A percentile compares a stretch with the other conserved stretches of the same genome.
Evolutionary conservation across 2,888 invertebrate genomes (phyloP).

Genomic region (Lysandra bellargus): DNA sequence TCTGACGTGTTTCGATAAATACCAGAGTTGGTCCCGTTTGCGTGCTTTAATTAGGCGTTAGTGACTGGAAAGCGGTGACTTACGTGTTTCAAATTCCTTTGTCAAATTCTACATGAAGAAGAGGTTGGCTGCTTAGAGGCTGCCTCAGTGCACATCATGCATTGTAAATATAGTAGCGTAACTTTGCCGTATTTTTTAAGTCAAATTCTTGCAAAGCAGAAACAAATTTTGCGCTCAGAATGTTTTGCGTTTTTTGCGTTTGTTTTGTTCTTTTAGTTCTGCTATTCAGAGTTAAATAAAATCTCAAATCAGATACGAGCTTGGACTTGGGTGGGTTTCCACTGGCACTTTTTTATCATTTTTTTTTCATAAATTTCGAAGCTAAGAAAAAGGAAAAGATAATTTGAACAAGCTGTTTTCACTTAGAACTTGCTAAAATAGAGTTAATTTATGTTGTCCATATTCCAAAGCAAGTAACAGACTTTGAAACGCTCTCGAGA

Average conservation of each 20-base stretch:
- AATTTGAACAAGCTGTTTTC: neutral
- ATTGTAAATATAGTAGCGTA: no score
- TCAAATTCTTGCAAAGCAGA: no score
- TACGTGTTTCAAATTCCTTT: neutral
- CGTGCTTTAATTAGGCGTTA: neutral
- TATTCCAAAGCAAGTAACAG: neutral
- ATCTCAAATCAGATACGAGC: neutral
- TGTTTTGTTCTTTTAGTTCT: neutral
- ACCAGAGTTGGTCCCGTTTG: neutral
- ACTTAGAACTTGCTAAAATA: neutral
- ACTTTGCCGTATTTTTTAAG: no score
- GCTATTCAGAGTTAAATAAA: neutral
- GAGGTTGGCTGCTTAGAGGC: neutral
- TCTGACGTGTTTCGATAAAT: conserved; percentile 9
- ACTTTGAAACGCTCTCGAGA: conserved; percentile 1
- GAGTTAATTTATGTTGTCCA: conserved; percentile 6
- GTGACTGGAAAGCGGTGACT: neutral
- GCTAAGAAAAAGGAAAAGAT: neutral
- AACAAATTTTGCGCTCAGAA: no score
- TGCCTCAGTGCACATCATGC: neutral
- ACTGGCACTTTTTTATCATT: neutral
- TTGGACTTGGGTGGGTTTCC: no score
- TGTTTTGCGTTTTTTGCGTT: no score
- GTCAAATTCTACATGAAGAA: neutral
- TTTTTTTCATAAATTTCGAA: neutral